phyloP scores from a whole-genome alignment of 2,113 vertebrate genomes.

The Etheostoma spectabile region DNA sequence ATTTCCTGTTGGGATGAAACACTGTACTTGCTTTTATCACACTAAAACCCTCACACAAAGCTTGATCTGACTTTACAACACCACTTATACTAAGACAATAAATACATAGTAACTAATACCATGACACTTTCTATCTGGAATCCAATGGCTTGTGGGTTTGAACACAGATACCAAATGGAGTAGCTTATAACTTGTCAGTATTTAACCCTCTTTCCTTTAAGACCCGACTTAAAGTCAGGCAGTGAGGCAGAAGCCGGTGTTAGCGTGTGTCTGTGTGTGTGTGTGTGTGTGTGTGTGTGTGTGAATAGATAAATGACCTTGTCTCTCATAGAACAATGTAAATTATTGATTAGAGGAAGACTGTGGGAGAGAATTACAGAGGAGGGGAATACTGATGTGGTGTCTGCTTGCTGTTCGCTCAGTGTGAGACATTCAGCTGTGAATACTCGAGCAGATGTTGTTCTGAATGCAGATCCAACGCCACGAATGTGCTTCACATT shows the following conservation, averaged over 20 bases:
- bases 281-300: conserved; percentile 16
- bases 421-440: conserved; percentile 10
- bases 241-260: not conserved
- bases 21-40: not conserved
- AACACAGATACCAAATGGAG: not conserved
- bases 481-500: conserved; percentile 28
- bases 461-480: conserved; percentile 21
- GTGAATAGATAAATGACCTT: conserved; percentile 60
- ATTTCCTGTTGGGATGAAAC: not conserved
- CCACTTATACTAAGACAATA: too few species aligned
- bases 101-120: not conserved
- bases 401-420: conserved; percentile 22
- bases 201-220: not conserved
- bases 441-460: conserved; percentile 46
- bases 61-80: not conserved
- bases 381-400: conserved; percentile 9
- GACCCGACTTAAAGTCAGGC: not conserved
- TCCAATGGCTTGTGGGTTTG: not conserved
- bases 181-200: not conserved
- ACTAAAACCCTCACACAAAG: not conserved
- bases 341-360: conserved; percentile 63
- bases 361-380: conserved; percentile 5
- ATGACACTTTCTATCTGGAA: not conserved
- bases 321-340: conserved; percentile 44
- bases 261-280: conserved; percentile 10